Conservation (phyloP, 1,140 invertebrate genomes). For the Penaeus vannamei region DNA sequence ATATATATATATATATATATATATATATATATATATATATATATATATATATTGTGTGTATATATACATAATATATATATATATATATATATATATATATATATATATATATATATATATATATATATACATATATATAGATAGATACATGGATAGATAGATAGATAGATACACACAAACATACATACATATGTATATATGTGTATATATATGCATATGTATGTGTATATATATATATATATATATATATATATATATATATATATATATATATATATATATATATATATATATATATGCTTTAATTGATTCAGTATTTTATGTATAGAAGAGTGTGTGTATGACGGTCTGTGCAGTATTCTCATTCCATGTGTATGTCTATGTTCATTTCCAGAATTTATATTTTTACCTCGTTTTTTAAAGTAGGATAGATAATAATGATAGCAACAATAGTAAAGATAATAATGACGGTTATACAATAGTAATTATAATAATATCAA, state of each 20-base stretch:
- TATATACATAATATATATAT: constrained; percentile 31
- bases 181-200: constrained; percentile 13
- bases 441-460: too few species aligned
- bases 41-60: not conserved
- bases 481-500: too few species aligned
- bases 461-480: too few species aligned
- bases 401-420: too few species aligned
- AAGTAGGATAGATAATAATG: too few species aligned
- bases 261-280: not conserved
- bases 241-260: not conserved
- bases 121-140: not conserved
- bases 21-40: not conserved
- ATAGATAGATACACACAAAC: not conserved
- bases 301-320: too few species aligned
- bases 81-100: constrained; percentile 33
- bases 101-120: constrained; percentile 20
- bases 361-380: too few species aligned
- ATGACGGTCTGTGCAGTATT: too few species aligned
- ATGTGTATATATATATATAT: not conserved
- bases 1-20: not conserved
- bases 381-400: too few species aligned
- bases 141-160: not conserved
- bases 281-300: not conserved
- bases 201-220: constrained; percentile 2
- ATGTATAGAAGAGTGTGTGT: too few species aligned